Evolutionary conservation across 1,140 invertebrate species (phyloP), one percentile per base, ranked within the genome.

Genomic region (Luehdorfia chinensis): DNA sequence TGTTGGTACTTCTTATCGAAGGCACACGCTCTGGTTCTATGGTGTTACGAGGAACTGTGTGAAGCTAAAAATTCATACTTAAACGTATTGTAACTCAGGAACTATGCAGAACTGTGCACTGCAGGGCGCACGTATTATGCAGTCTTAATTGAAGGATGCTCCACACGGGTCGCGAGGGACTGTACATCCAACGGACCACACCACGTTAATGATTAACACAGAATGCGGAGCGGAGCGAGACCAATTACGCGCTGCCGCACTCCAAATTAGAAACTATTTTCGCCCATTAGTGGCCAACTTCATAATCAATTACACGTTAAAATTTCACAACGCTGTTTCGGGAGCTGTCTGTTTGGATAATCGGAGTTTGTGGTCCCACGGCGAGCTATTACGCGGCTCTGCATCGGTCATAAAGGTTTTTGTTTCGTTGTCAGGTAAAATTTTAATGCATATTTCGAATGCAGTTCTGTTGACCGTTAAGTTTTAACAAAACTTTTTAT

Each of bases 221-320:
- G 76, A 63, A 66, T n/a, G n/a, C n/a, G n/a, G n/a, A n/a, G 60
- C 67, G 65, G 66, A 60, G 70, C 64, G 78, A 79, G 77, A 80
- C 72, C 81, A 85, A 85, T 83, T 83, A 85, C 65, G 51, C 56
- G 52, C 62, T 45, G 66, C 65, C 61, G 63, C 67, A 78, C 69
- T 67, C 76, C 72, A 86, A 86, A 86, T 86, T 86, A 86, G 81
- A 86, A 84, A 86, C 83, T 86, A 86, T 86, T 86, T 83, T 78
- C 74, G 65, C 69, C 81, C 81, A 85, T 85, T 85, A 83, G 67
- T 71, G 69, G 67, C 77, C 81, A 85, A 85, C 77, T 85, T 85
- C 81, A 85, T 85, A 84, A 84, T 85, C 81, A 85, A 85, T 83
- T 85, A 80, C 63, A 83, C 79, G 79, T 79, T 84, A 80, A 81